These are phyloP conservation scores for Hirtodrosophila histrioides DNA, from an alignment of 2,888 invertebrate genomes.

Conservation along the genomic window DNA sequence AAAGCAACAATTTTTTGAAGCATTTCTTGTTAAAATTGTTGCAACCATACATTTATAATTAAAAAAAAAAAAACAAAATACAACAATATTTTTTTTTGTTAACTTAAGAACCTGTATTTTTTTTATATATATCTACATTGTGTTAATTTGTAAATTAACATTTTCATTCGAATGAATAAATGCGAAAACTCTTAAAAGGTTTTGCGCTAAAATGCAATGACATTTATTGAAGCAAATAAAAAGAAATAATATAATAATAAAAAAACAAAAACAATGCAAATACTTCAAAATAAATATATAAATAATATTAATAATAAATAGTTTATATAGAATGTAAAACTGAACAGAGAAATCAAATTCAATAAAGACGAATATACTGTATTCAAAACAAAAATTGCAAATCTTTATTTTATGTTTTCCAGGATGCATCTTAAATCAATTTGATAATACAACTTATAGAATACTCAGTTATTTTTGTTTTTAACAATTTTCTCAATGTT, in stretches of 20 bases:
- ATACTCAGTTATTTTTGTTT: too few relatives aligned
- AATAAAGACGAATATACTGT: constrained; percentile 78
- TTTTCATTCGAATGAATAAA: constrained; percentile 38
- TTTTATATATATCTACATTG: constrained; percentile 31
- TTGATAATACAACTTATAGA: too few relatives aligned
- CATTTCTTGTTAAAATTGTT: constrained; percentile 64
- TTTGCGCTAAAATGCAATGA: constrained; percentile 30
- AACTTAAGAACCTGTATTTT: constrained; percentile 56
- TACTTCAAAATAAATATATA: constrained; percentile 57
- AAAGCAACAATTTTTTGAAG: constrained; percentile 54
- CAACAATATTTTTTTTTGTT: constrained; percentile 49
- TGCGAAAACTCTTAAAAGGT: constrained; percentile 36
- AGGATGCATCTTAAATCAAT: too few relatives aligned
- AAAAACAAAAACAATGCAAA: constrained; percentile 33
- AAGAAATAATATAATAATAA: constrained; percentile 9
- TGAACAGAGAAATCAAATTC: constrained; percentile 77
- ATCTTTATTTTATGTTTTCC: not conserved
- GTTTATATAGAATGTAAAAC: constrained; percentile 79
- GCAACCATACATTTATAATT: constrained; percentile 45
- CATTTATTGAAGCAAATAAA: constrained; percentile 45
- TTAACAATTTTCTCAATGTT: too few relatives aligned
- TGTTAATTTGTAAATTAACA: constrained; percentile 62
- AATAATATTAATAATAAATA: constrained; percentile 63
- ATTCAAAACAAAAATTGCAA: constrained; percentile 53
- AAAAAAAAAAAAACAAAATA: not conserved